Conservation (phyloP, 2,113 vertebrate species). For the Brachionichthys hirsutus region DNA sequence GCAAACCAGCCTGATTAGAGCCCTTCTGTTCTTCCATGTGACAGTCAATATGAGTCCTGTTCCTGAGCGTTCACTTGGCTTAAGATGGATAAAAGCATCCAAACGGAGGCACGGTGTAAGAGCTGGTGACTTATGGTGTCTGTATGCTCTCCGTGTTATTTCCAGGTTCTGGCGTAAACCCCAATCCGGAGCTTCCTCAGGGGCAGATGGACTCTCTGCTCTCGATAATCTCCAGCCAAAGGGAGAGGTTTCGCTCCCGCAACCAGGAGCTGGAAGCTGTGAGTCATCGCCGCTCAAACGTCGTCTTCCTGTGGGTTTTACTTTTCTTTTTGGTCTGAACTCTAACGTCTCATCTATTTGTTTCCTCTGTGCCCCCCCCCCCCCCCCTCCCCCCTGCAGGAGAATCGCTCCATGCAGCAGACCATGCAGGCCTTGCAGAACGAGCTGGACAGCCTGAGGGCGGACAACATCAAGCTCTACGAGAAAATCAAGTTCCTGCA, state of each 20-base stretch:
- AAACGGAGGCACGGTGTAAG: not conserved
- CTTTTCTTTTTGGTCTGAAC: not conserved
- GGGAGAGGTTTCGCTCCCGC: slow-evolving; percentile 91
- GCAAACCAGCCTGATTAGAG: slow-evolving; percentile 18
- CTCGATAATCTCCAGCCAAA: slow-evolving; percentile 97
- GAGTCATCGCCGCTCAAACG: slow-evolving; percentile 39
- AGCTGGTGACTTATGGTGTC: no score
- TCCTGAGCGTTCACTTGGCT: not conserved
- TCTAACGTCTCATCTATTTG: slow-evolving; percentile 3
- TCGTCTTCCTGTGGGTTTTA: slow-evolving; percentile 3
- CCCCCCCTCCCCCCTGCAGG: slow-evolving; percentile 68
- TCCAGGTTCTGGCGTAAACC: slow-evolving; percentile 49
- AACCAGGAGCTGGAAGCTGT: slow-evolving; percentile 96
- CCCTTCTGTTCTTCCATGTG: not conserved
- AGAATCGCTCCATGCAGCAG: slow-evolving; percentile 87
- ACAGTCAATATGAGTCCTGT: slow-evolving; percentile 1
- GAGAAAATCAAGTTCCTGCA: slow-evolving; percentile 99
- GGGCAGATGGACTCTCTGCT: slow-evolving; percentile 94
- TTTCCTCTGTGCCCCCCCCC: not conserved
- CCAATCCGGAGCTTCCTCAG: slow-evolving; percentile 81
- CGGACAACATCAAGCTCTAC: slow-evolving; percentile 97
- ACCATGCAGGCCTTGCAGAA: slow-evolving; percentile 91
- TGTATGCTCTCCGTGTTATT: not conserved
- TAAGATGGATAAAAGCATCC: not conserved
- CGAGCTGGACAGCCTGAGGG: slow-evolving; percentile 93